Evolutionary conservation across 2,888 invertebrate genomes (phyloP).

Genomic region (Nymphalis urticae): DNA sequence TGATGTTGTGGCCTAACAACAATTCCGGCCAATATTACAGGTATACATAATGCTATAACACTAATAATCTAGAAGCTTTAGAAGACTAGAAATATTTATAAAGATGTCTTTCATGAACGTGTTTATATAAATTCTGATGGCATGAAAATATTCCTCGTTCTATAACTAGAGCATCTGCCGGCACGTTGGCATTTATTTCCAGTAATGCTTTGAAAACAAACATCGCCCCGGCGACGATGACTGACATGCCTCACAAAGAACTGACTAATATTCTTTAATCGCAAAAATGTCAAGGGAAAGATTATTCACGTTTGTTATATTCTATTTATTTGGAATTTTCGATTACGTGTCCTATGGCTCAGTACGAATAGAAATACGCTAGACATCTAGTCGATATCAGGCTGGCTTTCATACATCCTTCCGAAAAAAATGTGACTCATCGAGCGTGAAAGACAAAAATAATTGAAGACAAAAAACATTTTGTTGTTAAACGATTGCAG

Average conservation of each 20-base stretch:
- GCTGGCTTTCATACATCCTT: conserved; percentile 30
- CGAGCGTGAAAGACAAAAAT: background rate
- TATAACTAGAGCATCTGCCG: conserved; percentile 32
- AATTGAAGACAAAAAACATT: background rate
- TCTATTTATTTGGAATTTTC: conserved; percentile 25
- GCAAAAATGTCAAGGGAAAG: conserved; percentile 15
- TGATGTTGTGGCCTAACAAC: conserved; percentile 90
- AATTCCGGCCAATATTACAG: conserved; percentile 81
- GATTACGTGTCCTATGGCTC: conserved; percentile 27
- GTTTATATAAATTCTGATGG: conserved; percentile 32
- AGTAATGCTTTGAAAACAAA: conserved; percentile 39
- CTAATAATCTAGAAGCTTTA: background rate
- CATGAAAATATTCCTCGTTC: conserved; percentile 34
- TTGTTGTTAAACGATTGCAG: background rate
- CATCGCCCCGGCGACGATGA: conserved; percentile 28
- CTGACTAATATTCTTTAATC: conserved; percentile 31
- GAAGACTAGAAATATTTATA: conserved; percentile 19
- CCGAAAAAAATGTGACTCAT: conserved; percentile 28
- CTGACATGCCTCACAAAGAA: conserved; percentile 22
- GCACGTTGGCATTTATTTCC: conserved; percentile 37
- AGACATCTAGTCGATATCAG: conserved; percentile 33
- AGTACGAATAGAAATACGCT: no score
- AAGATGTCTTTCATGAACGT: conserved; percentile 24
- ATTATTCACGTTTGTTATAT: conserved; percentile 29
- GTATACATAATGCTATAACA: conserved; percentile 42